Percentiles rank a stretch among this genome's conserved stretches.
Conservation (phyloP, 2,888 invertebrate genomes). For the Neuroscelio doddi region DNA sequence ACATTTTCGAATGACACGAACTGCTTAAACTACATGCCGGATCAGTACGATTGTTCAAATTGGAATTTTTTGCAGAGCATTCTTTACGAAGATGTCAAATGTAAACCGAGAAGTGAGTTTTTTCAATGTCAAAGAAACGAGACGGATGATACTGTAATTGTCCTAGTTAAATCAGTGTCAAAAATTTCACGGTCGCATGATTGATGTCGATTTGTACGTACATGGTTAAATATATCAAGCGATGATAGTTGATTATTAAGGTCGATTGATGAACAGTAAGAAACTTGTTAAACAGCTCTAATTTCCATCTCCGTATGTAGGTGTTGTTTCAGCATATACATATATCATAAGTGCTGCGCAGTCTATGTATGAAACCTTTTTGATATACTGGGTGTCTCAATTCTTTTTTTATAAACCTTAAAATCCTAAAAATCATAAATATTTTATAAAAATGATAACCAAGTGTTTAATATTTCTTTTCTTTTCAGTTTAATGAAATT, state of each 20-base stretch:
- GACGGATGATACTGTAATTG: neutral
- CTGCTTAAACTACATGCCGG: conserved; percentile 47
- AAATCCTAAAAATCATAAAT: too few species aligned
- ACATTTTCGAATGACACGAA: conserved; percentile 18
- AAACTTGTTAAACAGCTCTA: conserved; percentile 44
- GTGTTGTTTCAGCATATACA: conserved; percentile 27
- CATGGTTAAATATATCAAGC: conserved; percentile 49
- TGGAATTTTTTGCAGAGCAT: conserved; percentile 36
- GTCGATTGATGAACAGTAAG: conserved; percentile 58
- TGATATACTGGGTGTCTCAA: conserved; percentile 9
- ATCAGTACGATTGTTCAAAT: conserved; percentile 44
- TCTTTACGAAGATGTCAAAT: conserved; percentile 20
- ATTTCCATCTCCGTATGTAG: conserved; percentile 38
- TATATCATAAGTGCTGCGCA: conserved; percentile 13
- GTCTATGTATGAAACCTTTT: conserved; percentile 19
- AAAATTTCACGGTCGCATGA: conserved; percentile 36
- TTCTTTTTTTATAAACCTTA: too few species aligned
- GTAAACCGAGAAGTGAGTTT: conserved; percentile 44
- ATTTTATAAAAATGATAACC: too few species aligned
- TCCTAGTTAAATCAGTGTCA: conserved; percentile 22
- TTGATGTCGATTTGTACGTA: conserved; percentile 30
- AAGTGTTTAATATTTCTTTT: too few species aligned
- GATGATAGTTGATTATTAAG: conserved; percentile 63
- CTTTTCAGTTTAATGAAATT: too few species aligned
- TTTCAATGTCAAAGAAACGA: neutral